Base-by-base conservation (phyloP, 2,113 vertebrate genomes). In the Percopsis transmontana region DNA sequence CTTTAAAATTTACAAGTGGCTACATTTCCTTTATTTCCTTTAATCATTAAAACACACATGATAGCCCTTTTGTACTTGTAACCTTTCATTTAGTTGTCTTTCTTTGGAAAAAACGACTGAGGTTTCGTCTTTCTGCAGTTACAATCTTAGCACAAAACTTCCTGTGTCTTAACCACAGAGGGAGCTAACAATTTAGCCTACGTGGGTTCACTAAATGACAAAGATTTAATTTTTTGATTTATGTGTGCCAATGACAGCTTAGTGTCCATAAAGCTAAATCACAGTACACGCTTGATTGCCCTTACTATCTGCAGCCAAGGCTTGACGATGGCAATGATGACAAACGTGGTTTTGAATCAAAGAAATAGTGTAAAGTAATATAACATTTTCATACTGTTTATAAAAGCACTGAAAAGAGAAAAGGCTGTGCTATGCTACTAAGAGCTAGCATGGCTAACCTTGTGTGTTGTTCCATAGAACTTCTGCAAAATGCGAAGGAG, bases 121-220 rank as follows among this genome's bases (percentile, higher is more conserved):
- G 8, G 18, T 66, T 84, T 73, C 33, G 62, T 64, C 80, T 68
- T 58, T 71, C 57, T 74, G 61, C 47, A 68, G 47, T 47, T 56
- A 56, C 58, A 73, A 77, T 82, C 58, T 70, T 55, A 80, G 82
- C 83, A 74, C 77, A 83, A 85, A 83, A 85, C 80, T 89, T 90
- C 85, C 87, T 86, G 70, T 87, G 85, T 88, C 62, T 84, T 67
- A 33, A 66, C 81, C 85, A 72, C 81, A 80, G 77, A 38, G 70
- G 59, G 74, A 71, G 45, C 61, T 80, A 89, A 89, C 83, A 85
- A 85, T 76, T 14, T 14, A 45, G 9, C 11, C 27, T 62, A 75
- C 72, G 68, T 58, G 74, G 74, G 82, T 87, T 84, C 67, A 85
- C 79, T 88, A 42, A 65, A 58, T 85, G 77, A 67, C 84, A 84